These are phyloP conservation scores for Halichondria panicea DNA, from an alignment of 37 sponge, comb jelly and placozoan species.

Conservation along the genomic window DNA sequence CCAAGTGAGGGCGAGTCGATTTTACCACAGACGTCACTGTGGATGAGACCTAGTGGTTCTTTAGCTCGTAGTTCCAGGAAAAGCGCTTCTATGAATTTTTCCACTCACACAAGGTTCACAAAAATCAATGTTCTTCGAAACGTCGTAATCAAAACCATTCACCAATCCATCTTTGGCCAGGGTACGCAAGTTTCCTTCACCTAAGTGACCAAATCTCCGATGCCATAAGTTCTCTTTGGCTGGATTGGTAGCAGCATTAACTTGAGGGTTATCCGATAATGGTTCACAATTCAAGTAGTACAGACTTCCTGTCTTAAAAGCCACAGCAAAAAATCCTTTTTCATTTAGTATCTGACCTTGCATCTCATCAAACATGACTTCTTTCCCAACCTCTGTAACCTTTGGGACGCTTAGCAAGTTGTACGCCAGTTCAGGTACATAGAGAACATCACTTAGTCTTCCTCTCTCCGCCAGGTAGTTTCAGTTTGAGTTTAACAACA, in stretches of 20 bases:
- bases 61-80: conserved; percentile 18
- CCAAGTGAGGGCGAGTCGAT: conserved; percentile 40
- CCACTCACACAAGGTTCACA: conserved; percentile 36
- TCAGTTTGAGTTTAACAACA: conserved; percentile 28
- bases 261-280: not conserved
- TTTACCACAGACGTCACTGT: conserved; percentile 57
- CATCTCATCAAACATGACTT: conserved; percentile 22
- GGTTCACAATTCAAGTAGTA: conserved; percentile 32
- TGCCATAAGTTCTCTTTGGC: conserved; percentile 58
- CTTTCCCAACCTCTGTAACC: conserved; percentile 32
- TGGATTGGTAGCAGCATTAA: not conserved
- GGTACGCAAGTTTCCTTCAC: conserved; percentile 20
- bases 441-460: conserved; percentile 49
- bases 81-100: conserved; percentile 22
- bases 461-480: conserved; percentile 21
- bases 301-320: conserved; percentile 29
- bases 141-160: conserved; percentile 44
- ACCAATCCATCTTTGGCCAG: conserved; percentile 40
- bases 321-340: conserved; percentile 20
- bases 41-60: conserved; percentile 41
- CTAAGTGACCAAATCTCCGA: conserved; percentile 52
- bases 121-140: too few relatives aligned
- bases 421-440: conserved; percentile 52
- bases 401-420: conserved; percentile 54
- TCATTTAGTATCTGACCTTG: conserved; percentile 28